Base-by-base conservation (phyloP, 2,888 invertebrate genomes). In the Chorisops tibialis region DNA sequence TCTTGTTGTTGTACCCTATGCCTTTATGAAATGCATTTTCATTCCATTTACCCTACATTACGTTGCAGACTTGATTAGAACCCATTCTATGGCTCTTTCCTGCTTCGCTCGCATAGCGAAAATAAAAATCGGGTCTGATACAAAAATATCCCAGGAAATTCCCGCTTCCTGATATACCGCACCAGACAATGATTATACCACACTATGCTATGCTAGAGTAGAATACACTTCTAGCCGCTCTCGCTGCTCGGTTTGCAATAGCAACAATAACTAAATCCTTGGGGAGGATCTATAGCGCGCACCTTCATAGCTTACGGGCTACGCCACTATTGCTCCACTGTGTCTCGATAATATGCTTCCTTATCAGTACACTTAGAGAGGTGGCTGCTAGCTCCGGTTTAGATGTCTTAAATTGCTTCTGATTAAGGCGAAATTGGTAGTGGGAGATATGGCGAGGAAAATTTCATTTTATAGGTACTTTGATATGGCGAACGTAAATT, bases 281-380 rank as follows among this genome's bases (percentile, higher is more conserved):
- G 30, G 30, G 30, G 30, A 30, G 9, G 30, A 1, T 30, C 5
- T 30, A 30, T 5, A 30, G 30, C 30, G 30, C 2, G 5, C 30
- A 5, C 30, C 7, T 30, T 30, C 9, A 30, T 30, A 7, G n/a
- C n/a, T n/a, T n/a, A 41, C n/a, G 6, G 14, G 16, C 41, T 41
- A 41, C 16, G 14, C 14, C 6, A 41, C 16, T 41, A 41, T 41
- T n/a, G 41, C n/a, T 7, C 41, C 41, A 41, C 22, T 43, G 30
- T 24, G 43, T 24, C 43, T 9, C 22, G 43, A 54, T 54, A 54
- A 54, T 43, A 43, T 54, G 54, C 41, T 56, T 56, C 45, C 56
- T 56, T 56, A 56, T 56, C 56, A 56, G 56, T 45, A 43, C 56
- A 56, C 56, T 56, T 56, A 45, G 45, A 41, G 54, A 43, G 45